Evolutionary conservation across 2,797 vertebrate species (phyloP), one percentile per base, ranked within the genome.

Genomic region (Halcyon chelicuti): DNA sequence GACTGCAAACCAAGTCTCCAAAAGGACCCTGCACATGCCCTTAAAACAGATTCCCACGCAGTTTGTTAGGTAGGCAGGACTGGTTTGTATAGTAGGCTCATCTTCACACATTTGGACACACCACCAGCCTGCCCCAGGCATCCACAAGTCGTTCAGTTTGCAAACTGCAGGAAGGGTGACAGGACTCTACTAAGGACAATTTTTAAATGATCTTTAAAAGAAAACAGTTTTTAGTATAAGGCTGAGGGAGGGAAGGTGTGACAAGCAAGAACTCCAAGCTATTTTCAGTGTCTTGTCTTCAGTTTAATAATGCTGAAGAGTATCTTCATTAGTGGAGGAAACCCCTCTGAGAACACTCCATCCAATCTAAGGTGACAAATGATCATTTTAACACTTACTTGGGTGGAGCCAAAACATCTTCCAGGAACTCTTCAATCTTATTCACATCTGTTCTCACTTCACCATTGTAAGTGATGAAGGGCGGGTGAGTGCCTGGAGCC

Each of bases 401-500:
- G 94, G 99, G 99, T 85, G 99, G 99, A 97, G 98, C 98, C 80
- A 99, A 98, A 90, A 99, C 97, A 76, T 99, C 99, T 97, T 99
- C 99, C 61, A 99, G 99, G 94, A 99, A 99, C 98, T 99, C 99
- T 96, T 99, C 99, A 49, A 99, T 99, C 98, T 99, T 99, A 98
- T 99, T 99, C 94, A 99, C 99, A 42, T 99, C 99, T 1, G 99
- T 99, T 98, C 98, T 99, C 97, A 99, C 99, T 94, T 99, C 99
- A 17, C 98, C 99, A 28, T 99, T 99, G 97, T 98, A 99, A 44
- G 99, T 99, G 97, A 99, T 98, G 98, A 99, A 99, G 83, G 99
- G 99, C 0, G 99, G 99, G 96, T 99, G 99, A 33, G 99, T 99
- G 94, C 99, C 99, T 0, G 99, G 99, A 94, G 99, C 99, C 97